Conservation (phyloP, 2,797 vertebrate species). For the Rhinichthys osculus region DNA sequence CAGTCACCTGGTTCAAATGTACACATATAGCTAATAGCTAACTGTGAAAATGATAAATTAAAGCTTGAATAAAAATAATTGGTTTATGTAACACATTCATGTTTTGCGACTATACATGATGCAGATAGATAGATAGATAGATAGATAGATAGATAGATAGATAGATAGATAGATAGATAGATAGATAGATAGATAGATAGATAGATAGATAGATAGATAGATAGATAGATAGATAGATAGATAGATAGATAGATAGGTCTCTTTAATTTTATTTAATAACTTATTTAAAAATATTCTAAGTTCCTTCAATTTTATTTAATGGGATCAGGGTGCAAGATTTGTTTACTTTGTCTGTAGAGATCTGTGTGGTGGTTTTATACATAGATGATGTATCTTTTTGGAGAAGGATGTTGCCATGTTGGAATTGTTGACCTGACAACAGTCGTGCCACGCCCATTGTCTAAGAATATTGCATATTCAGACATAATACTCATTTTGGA, state of each 20-base stretch:
- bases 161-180: too few relatives aligned
- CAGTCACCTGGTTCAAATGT: slow-evolving; percentile 24
- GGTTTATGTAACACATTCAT: not conserved
- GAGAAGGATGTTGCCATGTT: not conserved
- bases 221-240: too few relatives aligned
- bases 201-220: too few relatives aligned
- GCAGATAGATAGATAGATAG: not conserved
- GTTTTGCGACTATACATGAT: not conserved
- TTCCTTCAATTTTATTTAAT: not conserved
- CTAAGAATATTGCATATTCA: not conserved
- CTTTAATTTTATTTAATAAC: not conserved
- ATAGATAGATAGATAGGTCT: too few relatives aligned
- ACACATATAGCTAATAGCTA: not conserved
- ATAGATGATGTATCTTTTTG: not conserved
- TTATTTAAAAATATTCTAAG: too few relatives aligned
- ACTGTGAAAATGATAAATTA: not conserved
- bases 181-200: too few relatives aligned
- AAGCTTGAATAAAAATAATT: not conserved
- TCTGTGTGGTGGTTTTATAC: not conserved
- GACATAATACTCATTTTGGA: not conserved
- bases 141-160: too few relatives aligned
- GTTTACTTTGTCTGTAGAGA: not conserved
- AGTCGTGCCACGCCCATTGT: not conserved
- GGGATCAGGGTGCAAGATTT: not conserved
- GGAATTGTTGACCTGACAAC: not conserved